A percentile compares a stretch with the other conserved stretches of the same genome.
These are phyloP conservation scores for Catharus minimus DNA, from an alignment of 2,113 vertebrate species.

Conservation along the genomic window DNA sequence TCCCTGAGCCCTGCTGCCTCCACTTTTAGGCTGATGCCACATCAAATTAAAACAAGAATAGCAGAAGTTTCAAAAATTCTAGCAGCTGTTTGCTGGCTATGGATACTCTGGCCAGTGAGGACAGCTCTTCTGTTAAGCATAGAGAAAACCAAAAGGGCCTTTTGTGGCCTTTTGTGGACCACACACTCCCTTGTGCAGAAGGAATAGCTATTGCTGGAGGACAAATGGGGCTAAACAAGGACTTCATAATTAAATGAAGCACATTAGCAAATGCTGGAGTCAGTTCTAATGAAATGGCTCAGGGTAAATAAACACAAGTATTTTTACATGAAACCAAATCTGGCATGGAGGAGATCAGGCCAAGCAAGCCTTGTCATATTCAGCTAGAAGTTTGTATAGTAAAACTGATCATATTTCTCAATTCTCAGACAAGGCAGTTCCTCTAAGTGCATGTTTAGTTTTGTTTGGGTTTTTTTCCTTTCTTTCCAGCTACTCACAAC, in stretches of 20 bases:
- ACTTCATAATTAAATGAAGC: not conserved
- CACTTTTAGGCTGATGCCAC: not conserved
- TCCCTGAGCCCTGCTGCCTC: not conserved
- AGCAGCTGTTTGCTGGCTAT: not conserved
- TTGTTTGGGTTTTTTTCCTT: not conserved
- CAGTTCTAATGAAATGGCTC: not conserved
- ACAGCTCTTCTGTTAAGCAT: not conserved
- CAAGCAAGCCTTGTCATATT: not conserved
- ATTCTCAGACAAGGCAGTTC: slow-evolving; percentile 18
- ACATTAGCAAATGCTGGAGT: not conserved
- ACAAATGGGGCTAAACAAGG: not conserved
- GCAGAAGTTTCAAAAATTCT: not conserved
- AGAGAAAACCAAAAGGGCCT: not conserved
- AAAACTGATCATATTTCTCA: slow-evolving; percentile 5
- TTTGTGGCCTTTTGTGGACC: not conserved
- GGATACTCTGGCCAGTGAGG: not conserved
- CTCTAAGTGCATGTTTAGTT: slow-evolving; percentile 29
- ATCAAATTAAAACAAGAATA: not conserved
- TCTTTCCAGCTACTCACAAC: slow-evolving; percentile 17
- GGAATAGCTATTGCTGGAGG: not conserved
- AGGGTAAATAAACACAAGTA: not conserved
- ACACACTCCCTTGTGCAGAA: not conserved
- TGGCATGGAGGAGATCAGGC: not conserved
- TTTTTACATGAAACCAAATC: not conserved
- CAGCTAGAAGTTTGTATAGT: not conserved